Conservation (phyloP, 1,140 invertebrate species). For the Ectropis grisescens region DNA sequence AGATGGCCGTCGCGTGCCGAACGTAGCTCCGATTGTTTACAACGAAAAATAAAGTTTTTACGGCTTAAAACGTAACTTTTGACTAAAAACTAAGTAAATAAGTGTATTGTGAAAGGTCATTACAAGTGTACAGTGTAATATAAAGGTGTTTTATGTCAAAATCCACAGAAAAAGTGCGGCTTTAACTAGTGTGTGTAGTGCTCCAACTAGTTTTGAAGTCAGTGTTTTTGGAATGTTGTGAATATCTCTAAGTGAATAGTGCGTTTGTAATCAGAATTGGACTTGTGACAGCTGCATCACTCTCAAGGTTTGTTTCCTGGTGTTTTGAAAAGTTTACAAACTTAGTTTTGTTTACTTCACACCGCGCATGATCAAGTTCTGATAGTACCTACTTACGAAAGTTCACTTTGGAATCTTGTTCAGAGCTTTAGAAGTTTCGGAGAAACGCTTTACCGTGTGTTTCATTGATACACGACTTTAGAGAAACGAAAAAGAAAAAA, state of each 20-base stretch:
- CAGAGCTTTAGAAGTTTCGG: no score
- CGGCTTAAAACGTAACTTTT: constrained; percentile 23
- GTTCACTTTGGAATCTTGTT: no score
- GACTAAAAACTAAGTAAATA: constrained; percentile 24
- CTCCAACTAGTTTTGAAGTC: constrained; percentile 56
- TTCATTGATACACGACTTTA: no score
- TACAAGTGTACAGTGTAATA: constrained; percentile 19
- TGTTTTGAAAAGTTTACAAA: constrained; percentile 36
- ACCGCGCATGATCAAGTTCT: constrained; percentile 61
- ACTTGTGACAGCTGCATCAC: constrained; percentile 18
- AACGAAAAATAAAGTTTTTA: constrained; percentile 52
- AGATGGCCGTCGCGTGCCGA: constrained; percentile 64
- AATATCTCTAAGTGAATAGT: constrained; percentile 54
- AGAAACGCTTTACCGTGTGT: no score
- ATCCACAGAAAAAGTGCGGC: constrained; percentile 54
- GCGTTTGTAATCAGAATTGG: constrained; percentile 28
- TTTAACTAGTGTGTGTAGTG: constrained; percentile 44
- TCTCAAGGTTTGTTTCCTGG: constrained; percentile 34
- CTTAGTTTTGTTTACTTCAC: constrained; percentile 53
- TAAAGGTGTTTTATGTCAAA: constrained; percentile 28
- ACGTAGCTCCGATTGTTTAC: constrained; percentile 58
- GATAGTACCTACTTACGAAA: no score
- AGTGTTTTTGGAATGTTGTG: constrained; percentile 62
- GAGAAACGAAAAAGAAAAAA: no score
- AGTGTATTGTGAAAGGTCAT: constrained; percentile 17